Evolutionary conservation across 2,113 vertebrate species (phyloP).

Genomic region (Poecile atricapillus): DNA sequence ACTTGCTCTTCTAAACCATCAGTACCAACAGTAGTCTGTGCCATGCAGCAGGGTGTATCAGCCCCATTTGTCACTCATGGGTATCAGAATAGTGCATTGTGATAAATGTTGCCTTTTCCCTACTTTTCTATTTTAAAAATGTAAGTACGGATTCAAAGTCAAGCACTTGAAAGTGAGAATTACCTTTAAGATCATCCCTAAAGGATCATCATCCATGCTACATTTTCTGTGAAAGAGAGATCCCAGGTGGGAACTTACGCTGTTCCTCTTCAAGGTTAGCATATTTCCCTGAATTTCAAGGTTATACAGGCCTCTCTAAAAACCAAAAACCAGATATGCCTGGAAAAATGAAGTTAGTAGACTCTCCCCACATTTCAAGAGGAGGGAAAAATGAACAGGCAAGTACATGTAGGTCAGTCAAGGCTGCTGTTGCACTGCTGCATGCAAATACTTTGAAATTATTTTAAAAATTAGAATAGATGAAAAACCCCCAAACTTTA

Average conservation of each 20-base stretch:
- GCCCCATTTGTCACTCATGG: fast-evolving
- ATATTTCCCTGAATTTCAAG: background rate
- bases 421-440: background rate
- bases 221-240: background rate
- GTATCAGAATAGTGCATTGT: background rate
- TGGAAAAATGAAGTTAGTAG: background rate
- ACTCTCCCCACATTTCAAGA: background rate
- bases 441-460: background rate
- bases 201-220: background rate
- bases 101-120: background rate
- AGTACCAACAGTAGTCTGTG: background rate
- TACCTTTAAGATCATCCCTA: background rate
- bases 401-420: background rate
- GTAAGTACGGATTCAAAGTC: background rate
- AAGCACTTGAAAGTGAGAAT: background rate
- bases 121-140: background rate
- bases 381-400: background rate
- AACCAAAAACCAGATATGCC: background rate
- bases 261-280: background rate
- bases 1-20: background rate
- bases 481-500: background rate
- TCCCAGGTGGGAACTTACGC: background rate
- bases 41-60: background rate
- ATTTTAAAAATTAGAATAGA: background rate
- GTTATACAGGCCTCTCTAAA: background rate